Evolutionary conservation across 2,797 vertebrate species (phyloP).

Genomic region (Acrossocheilus fasciatus): DNA sequence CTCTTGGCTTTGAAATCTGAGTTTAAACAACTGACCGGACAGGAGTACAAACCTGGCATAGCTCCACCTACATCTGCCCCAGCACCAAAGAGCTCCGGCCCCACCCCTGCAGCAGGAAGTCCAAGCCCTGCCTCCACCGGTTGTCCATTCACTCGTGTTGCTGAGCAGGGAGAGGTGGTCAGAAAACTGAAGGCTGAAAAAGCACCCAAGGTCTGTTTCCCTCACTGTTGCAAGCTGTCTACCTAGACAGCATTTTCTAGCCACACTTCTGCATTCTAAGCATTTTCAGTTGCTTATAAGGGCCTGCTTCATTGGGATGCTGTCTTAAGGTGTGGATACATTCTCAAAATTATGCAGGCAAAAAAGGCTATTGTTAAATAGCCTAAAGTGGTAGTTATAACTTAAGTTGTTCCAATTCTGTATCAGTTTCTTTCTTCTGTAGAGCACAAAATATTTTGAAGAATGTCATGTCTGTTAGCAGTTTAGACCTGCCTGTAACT

Average conservation of each 20-base stretch:
- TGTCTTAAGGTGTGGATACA: background rate
- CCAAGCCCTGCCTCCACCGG: constrained; percentile 54
- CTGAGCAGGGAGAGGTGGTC: constrained; percentile 83
- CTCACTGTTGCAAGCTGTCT: background rate
- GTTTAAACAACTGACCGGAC: constrained; percentile 79
- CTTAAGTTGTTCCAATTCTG: no score
- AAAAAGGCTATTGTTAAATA: background rate
- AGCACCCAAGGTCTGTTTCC: constrained; percentile 80
- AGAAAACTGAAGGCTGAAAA: constrained; percentile 82
- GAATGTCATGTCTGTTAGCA: background rate
- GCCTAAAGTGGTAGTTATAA: no score
- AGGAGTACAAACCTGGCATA: constrained; percentile 85
- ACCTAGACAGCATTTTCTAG: background rate
- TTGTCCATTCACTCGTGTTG: constrained; percentile 75
- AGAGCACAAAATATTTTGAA: no score
- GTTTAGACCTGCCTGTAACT: background rate
- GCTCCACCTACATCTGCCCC: constrained; percentile 67
- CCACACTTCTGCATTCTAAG: background rate
- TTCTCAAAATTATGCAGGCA: background rate
- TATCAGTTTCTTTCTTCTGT: no score
- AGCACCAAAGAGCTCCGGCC: constrained; percentile 24
- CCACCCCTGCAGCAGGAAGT: constrained; percentile 33
- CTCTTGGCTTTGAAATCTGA: constrained; percentile 83
- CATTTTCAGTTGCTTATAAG: background rate
- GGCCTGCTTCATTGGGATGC: background rate